A percentile compares a stretch with the other conserved stretches of the same genome.
Evolutionary conservation across 2,888 invertebrate species (phyloP).

Genomic region (Diploptera punctata): DNA sequence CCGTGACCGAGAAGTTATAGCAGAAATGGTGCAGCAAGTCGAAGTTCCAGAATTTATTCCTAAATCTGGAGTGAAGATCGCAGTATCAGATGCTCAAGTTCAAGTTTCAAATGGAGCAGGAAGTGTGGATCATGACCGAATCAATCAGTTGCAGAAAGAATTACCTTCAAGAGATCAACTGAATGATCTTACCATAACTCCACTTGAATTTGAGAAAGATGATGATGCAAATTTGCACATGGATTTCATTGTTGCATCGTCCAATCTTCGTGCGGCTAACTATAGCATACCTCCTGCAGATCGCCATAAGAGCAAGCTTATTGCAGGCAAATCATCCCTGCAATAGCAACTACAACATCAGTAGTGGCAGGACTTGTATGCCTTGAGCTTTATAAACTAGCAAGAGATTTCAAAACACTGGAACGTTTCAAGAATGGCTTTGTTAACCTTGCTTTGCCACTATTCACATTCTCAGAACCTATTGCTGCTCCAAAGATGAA

Average conservation of each 20-base stretch:
- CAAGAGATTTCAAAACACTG: conserved; percentile 71
- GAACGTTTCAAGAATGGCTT: conserved; percentile 94
- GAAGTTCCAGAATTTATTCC: conserved; percentile 90
- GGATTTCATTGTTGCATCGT: conserved; percentile 98
- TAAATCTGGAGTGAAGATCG: conserved; percentile 93
- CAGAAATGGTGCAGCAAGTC: conserved; percentile 67
- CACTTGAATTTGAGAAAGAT: conserved; percentile 98
- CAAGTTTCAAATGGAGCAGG: conserved; percentile 63
- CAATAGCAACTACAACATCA: conserved; percentile 98
- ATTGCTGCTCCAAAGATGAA: conserved; percentile 82
- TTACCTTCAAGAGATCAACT: conserved; percentile 66
- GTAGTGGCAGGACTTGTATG: conserved; percentile 96
- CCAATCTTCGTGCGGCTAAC: conserved; percentile 95
- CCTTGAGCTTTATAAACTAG: conserved; percentile 88
- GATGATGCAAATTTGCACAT: conserved; percentile 98
- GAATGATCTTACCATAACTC: conserved; percentile 70
- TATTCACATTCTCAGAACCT: conserved; percentile 97
- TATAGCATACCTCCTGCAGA: conserved; percentile 96
- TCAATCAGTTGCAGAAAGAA: conserved; percentile 64
- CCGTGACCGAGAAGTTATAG: conserved; percentile 71
- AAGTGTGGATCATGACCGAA: conserved; percentile 76
- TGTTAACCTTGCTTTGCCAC: conserved; percentile 93
- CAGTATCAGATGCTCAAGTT: conserved; percentile 94
- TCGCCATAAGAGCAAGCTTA: conserved; percentile 86
- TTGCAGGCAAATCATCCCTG: conserved; percentile 99